Evolutionary conservation across 2,113 vertebrate species (phyloP), one percentile per base, ranked within the genome.

Genomic region (Axis porcinus): DNA sequence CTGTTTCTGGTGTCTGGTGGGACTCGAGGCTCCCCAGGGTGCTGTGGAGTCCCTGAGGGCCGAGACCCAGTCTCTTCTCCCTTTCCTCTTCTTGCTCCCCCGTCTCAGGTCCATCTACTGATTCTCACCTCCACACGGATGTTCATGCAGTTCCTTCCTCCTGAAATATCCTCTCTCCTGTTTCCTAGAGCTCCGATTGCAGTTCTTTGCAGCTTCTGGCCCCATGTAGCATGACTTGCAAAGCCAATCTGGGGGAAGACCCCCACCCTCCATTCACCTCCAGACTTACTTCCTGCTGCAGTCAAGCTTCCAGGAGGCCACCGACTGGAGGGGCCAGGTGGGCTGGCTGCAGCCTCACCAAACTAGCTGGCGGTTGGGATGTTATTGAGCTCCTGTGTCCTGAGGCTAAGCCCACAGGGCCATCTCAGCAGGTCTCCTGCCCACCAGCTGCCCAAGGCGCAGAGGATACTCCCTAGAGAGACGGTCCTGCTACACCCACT

Each of bases 121-220:
- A 36, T 85, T 30, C 45, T 92, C 83, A 89, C 91, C 95, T 91
- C 91, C 94, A 54, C 47, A 40, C 21, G 21, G 79, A n/a, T 36
- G 60, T 58, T 64, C 84, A 23, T n/a, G 67, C 98, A 54, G 54
- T 45, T 47, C 33, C 89, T 36, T 85, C 55, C 57, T 93, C 95
- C 95, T 50, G 89, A 97, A 97, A 89, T 85, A 87, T 93, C 91
- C 55, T 47, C 50, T 40, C 84, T 84, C 21, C 30, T 84, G 88
- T 62, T 67, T 98, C 91, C 95, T 52, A 23, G 89, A 83, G 79
- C 87, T 70, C 87, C 27, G 36, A 33, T 19, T 45, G 28, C 2
- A 30, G 82, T n/a, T 92, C 70, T 88, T 17, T 12, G 57, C 47
- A 67, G 47, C 82, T 92, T 81, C 79, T 8, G 52, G 82, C 33